These are phyloP conservation scores for Limenitis camilla DNA, from an alignment of 2,888 invertebrate species.

Conservation along the genomic window DNA sequence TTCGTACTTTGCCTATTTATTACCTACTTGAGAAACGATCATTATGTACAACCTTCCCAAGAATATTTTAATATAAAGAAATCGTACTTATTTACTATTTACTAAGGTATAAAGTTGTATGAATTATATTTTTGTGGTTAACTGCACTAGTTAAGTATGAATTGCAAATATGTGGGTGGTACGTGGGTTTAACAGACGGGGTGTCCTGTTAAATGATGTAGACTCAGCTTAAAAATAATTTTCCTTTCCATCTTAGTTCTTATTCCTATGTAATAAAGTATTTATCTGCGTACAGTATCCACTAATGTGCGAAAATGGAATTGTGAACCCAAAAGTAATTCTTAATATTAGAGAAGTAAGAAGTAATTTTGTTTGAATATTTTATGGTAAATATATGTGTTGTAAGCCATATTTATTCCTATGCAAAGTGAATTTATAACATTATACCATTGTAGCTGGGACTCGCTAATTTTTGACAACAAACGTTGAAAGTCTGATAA, in stretches of 20 bases:
- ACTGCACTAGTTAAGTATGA: conserved; percentile 20
- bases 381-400: neutral
- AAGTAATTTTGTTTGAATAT: neutral
- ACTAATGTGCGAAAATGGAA: neutral
- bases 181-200: conserved; percentile 22
- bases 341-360: neutral
- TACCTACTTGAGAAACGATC: conserved; percentile 15
- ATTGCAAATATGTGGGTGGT: conserved; percentile 23
- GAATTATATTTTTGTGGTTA: conserved; percentile 2
- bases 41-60: conserved; percentile 7
- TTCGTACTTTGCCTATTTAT: conserved; percentile 9
- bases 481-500: conserved; percentile 17
- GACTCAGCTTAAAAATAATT: conserved; percentile 19
- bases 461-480: conserved; percentile 23
- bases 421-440: conserved; percentile 22
- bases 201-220: conserved; percentile 24
- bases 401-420: conserved; percentile 17
- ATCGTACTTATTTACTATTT: neutral
- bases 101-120: conserved; percentile 4
- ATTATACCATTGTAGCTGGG: conserved; percentile 18
- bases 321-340: neutral
- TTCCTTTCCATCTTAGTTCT: conserved; percentile 16
- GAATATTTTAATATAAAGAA: too few species aligned
- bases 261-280: conserved; percentile 9
- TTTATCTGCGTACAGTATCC: conserved; percentile 8